Conservation (phyloP, 2,113 vertebrate genomes). For the Pionites leucogaster region DNA sequence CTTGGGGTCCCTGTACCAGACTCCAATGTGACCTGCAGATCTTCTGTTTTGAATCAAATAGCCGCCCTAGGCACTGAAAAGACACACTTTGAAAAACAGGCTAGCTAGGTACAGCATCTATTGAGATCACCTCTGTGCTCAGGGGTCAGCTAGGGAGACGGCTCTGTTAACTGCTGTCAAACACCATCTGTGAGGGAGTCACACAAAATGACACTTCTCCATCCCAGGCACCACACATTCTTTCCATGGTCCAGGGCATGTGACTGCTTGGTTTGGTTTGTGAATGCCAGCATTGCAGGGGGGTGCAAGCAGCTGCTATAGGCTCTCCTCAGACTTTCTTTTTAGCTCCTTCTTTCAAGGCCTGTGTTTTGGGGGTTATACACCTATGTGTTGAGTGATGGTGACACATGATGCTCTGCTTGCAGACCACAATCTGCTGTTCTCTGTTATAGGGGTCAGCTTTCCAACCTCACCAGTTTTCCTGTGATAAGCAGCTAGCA, state of each 20-base stretch:
- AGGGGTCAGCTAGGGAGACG: conserved; percentile 17
- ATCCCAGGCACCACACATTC: conserved; percentile 46
- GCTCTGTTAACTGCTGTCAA: background rate
- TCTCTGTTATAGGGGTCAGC: background rate
- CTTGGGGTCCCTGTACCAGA: background rate
- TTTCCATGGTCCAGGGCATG: conserved; percentile 35
- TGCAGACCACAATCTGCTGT: background rate
- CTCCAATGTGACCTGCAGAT: background rate
- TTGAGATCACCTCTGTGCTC: background rate
- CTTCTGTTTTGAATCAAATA: background rate
- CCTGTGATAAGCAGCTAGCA: background rate
- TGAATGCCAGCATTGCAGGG: background rate
- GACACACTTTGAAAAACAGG: background rate
- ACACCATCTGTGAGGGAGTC: background rate
- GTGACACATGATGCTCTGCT: background rate
- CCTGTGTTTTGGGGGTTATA: background rate
- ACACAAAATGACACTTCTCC: background rate
- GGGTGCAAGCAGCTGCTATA: conserved; percentile 29
- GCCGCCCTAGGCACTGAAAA: background rate
- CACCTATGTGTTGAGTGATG: conserved; percentile 31
- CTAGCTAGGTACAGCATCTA: background rate
- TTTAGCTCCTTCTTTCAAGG: background rate
- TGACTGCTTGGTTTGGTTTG: background rate
- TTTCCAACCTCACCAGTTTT: background rate
- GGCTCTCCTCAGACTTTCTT: conserved; percentile 5